Evolutionary conservation across 2,113 vertebrate species (phyloP).

Genomic region (Heterotis niloticus): DNA sequence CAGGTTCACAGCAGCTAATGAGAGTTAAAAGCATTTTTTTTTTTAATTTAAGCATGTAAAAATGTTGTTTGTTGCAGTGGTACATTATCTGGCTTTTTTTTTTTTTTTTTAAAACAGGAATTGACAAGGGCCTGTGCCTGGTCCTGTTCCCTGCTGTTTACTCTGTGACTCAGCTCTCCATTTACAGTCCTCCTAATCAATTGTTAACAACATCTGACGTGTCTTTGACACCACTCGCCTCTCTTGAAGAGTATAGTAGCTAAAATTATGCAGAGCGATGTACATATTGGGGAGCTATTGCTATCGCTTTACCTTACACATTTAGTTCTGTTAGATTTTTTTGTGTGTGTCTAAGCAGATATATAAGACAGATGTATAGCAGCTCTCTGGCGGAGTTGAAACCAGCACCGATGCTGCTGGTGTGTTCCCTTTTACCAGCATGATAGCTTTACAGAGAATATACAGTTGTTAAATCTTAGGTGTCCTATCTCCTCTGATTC

Average conservation of each 20-base stretch:
- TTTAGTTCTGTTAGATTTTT: not conserved
- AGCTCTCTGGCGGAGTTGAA: too few relatives aligned
- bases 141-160: constrained; percentile 14
- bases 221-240: constrained; percentile 3
- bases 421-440: too few relatives aligned
- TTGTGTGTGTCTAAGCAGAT: not conserved
- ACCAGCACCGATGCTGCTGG: too few relatives aligned
- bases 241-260: not conserved
- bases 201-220: constrained; percentile 20
- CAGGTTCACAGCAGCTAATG: too few relatives aligned
- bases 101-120: constrained; percentile 4
- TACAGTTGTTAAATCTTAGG: too few relatives aligned
- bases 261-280: constrained; percentile 8
- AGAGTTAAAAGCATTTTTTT: too few relatives aligned
- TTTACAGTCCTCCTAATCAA: constrained; percentile 15
- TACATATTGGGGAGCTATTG: not conserved
- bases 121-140: not conserved
- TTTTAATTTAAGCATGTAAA: too few relatives aligned
- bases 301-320: not conserved
- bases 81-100: not conserved
- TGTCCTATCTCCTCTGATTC: too few relatives aligned
- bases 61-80: too few relatives aligned
- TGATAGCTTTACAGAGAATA: too few relatives aligned
- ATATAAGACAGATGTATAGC: too few relatives aligned
- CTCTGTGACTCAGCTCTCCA: constrained; percentile 12